Evolutionary conservation across 2,888 invertebrate genomes (phyloP).

Genomic region (Aphodius granarius): DNA sequence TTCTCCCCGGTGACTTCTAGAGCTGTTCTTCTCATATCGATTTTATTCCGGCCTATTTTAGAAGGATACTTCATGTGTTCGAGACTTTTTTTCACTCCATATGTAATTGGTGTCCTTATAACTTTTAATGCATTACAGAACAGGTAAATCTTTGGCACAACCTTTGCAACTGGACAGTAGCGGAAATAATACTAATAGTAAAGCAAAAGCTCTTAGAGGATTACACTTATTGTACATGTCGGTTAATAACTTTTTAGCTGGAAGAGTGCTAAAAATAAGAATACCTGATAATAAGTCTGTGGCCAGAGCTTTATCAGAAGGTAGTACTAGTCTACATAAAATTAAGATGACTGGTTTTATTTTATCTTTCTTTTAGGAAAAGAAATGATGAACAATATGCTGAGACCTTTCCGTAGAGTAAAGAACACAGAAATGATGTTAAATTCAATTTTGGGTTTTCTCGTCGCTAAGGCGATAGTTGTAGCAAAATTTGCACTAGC

Average conservation of each 20-base stretch:
- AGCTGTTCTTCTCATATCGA: no score
- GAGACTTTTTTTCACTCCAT: no score
- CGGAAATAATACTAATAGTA: neutral
- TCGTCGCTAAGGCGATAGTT: slow-evolving; percentile 76
- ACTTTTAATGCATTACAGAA: neutral
- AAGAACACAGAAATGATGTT: slow-evolving; percentile 74
- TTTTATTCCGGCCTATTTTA: no score
- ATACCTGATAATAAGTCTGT: slow-evolving; percentile 68
- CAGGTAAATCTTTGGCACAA: neutral
- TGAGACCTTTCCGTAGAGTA: slow-evolving; percentile 68
- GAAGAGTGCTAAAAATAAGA: slow-evolving; percentile 69
- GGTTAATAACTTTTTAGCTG: slow-evolving; percentile 60
- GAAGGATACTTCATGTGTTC: no score
- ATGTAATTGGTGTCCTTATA: no score
- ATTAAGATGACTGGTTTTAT: slow-evolving; percentile 23
- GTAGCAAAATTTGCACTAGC: slow-evolving; percentile 79
- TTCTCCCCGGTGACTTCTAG: no score
- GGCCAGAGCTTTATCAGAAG: slow-evolving; percentile 76
- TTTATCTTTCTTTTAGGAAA: slow-evolving; percentile 59
- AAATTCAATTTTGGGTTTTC: slow-evolving; percentile 68
- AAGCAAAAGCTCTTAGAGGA: neutral
- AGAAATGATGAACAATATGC: slow-evolving; percentile 68
- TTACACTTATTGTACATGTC: slow-evolving; percentile 54
- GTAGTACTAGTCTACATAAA: slow-evolving; percentile 48
- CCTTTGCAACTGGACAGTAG: neutral